phyloP scores from a whole-genome alignment of 2,113 vertebrate species.

The Urocitellus parryii region DNA sequence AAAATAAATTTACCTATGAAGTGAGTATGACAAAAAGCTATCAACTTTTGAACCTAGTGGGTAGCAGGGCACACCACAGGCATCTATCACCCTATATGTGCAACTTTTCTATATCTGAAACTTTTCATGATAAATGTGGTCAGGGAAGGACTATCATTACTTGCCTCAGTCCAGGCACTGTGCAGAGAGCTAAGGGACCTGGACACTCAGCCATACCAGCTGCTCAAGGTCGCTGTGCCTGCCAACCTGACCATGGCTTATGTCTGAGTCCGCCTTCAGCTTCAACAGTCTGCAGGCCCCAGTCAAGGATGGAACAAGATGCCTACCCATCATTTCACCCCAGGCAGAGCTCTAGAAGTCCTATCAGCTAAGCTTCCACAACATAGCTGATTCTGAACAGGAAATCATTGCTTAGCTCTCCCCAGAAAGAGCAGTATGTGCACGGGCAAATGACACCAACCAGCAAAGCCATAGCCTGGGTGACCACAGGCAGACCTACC shows the following conservation, averaged over 20 bases:
- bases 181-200: neutral
- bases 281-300: neutral
- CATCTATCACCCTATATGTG: neutral
- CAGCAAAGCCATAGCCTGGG: neutral
- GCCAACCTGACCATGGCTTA: neutral
- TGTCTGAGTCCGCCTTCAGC: neutral
- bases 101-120: neutral
- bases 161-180: neutral
- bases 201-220: neutral
- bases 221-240: neutral
- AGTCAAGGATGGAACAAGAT: neutral
- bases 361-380: accelerated
- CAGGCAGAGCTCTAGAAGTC: neutral
- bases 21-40: neutral
- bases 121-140: neutral
- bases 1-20: neutral
- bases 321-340: too few relatives aligned
- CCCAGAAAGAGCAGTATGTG: neutral
- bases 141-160: neutral
- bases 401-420: neutral
- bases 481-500: neutral
- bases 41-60: neutral
- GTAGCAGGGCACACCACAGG: neutral
- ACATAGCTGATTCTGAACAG: neutral
- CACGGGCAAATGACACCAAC: neutral